Evolutionary conservation across 2,888 invertebrate species (phyloP).

Genomic region (Chamaedrilus cognettii): DNA sequence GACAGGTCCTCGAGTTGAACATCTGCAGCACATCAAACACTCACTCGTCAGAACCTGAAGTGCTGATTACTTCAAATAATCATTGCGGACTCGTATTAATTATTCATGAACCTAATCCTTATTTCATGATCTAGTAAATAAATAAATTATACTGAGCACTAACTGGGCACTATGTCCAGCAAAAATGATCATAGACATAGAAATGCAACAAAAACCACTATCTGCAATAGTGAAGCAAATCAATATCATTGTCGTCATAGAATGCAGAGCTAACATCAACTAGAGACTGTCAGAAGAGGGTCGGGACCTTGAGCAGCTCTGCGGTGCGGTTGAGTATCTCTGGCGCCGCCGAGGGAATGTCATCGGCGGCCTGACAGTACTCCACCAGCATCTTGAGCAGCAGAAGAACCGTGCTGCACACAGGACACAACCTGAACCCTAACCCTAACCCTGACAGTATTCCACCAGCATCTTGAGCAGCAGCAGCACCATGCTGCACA

Average conservation of each 20-base stretch:
- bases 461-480: constrained; percentile 88
- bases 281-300: background rate
- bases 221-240: background rate
- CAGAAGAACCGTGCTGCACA: constrained; percentile 74
- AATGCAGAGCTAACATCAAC: no score
- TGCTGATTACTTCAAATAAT: no score
- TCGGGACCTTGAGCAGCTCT: constrained; percentile 76
- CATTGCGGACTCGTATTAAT: no score
- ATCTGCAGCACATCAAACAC: constrained; percentile 47
- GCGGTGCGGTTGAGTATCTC: constrained; percentile 81
- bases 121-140: no score
- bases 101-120: no score
- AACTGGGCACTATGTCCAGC: no score
- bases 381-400: constrained; percentile 88
- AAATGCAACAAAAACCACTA: no score
- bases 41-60: no score
- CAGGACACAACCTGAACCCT: no score
- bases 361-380: constrained; percentile 79
- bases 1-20: constrained; percentile 70
- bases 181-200: no score
- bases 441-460: constrained; percentile 85
- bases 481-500: constrained; percentile 74
- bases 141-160: no score
- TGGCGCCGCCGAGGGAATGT: constrained; percentile 76
- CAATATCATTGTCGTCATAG: background rate